Base-by-base conservation (phyloP, 2,113 vertebrate genomes). In the Seriola dumerili region DNA sequence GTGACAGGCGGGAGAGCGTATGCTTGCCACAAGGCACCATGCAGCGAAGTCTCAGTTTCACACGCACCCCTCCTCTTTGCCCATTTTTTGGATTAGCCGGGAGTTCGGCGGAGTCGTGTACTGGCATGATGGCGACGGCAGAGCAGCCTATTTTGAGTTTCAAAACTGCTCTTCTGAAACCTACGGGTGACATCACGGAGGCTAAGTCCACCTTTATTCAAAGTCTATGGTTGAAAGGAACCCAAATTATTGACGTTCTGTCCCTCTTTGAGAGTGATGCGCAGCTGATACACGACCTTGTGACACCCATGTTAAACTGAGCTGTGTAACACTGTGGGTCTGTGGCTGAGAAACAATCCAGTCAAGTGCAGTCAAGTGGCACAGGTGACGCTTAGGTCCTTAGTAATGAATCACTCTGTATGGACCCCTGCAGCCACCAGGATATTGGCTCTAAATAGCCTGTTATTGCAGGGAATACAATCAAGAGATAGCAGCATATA, bases 311-410 rank as follows among this genome's bases (percentile, higher is more conserved):
- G 36, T 46, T 46, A 29, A 54, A n/a, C n/a, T 3, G 1, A 46
- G 32, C 4, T 75, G 68, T 63, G 36, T 17, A 25, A 50, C 55
- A 16, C 61, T 72, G 32, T 25, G 48, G 72, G 80, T 86, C 78
- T 74, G 65, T 46, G 40, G 68, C 70, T 52, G 75, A 86, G 91
- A 93, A 94, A 85, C 90, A 92, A 92, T 95, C 73, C 40, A 79
- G 59, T 92, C 59, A 90, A 92, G 91, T 90, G 84, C 23, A 61
- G 54, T 80, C 34, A 78, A 86, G 76, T 89, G 88, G 76, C 69
- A 84, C 77, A 81, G 74, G 65, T 75, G 72, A 76, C 81, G 85
- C 75, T 59, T 52, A 57, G 48, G 34, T 85, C 48, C 48, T 70
- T 58, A n/a, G 62, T 52, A 69, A 94, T 93, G 73, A 91, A 92